Percentiles rank a stretch among this genome's conserved stretches.
phyloP scores from a whole-genome alignment of 2,797 vertebrate species.

The Pteropus rufus region DNA sequence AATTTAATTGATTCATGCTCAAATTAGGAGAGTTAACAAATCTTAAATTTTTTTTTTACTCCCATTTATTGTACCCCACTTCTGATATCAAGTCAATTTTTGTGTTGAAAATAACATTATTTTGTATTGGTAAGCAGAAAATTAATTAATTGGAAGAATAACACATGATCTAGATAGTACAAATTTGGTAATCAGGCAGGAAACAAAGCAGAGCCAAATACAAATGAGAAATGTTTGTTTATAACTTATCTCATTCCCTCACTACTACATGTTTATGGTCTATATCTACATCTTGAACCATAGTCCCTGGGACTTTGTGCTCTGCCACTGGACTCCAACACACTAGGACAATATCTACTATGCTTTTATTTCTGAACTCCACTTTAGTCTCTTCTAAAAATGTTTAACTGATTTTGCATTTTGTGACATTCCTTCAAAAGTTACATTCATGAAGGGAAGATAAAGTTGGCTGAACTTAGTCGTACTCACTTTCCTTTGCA shows the following conservation, averaged over 20 bases:
- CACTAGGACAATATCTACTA: not conserved
- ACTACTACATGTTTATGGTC: accelerated
- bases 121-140: not conserved
- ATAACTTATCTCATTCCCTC: not conserved
- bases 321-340: not conserved
- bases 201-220: not conserved
- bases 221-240: not conserved
- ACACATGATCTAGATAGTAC: not conserved
- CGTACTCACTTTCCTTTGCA: not conserved
- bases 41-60: not conserved
- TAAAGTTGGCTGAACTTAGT: not conserved
- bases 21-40: not conserved
- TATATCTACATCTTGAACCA: not conserved
- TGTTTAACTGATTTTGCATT: not conserved
- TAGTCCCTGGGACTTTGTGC: accelerated
- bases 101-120: not conserved
- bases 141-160: not conserved
- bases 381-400: not conserved
- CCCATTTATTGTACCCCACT: not conserved
- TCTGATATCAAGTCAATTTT: not conserved
- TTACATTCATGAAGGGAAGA: not conserved
- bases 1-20: not conserved
- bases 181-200: not conserved
- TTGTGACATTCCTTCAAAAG: not conserved
- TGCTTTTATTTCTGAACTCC: not conserved